These are phyloP conservation scores for Rallus limicola DNA, from an alignment of 2,113 vertebrate genomes.

Conservation along the genomic window DNA sequence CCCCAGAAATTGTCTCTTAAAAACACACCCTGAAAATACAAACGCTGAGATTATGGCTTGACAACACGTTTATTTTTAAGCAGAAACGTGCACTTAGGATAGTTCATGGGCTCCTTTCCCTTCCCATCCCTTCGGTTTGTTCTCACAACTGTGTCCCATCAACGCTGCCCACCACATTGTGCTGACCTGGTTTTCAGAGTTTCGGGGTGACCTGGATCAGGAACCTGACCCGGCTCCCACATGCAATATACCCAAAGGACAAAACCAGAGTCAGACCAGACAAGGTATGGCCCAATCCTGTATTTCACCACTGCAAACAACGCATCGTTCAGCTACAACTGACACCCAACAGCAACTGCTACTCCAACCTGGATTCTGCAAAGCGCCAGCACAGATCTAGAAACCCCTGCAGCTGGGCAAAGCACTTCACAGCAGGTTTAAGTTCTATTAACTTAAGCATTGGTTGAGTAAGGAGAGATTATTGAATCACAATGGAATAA, in stretches of 20 bases:
- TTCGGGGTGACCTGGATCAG: not conserved
- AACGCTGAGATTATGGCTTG: rapidly evolving
- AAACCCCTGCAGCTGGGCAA: not conserved
- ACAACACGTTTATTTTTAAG: not conserved
- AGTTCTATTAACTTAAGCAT: not conserved
- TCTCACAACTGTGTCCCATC: rapidly evolving
- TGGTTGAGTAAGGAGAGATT: not conserved
- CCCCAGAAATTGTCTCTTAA: not conserved
- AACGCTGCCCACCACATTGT: not conserved
- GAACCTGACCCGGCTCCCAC: not conserved
- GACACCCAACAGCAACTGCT: not conserved
- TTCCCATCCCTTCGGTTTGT: not conserved
- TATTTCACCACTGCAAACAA: not conserved
- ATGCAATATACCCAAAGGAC: not conserved
- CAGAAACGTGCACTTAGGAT: rapidly evolving
- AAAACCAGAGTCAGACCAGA: not conserved
- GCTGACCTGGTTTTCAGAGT: not conserved
- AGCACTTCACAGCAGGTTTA: not conserved
- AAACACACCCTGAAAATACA: not conserved
- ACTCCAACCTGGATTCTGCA: not conserved
- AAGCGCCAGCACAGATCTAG: not conserved
- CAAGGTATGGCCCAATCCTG: not conserved
- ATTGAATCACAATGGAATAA: not conserved
- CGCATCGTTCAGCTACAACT: rapidly evolving
- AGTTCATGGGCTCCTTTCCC: not conserved